Evolutionary conservation across 2,888 invertebrate species (phyloP), one percentile per base, ranked within the genome.

Genomic region (Meliscaeva auricollis): DNA sequence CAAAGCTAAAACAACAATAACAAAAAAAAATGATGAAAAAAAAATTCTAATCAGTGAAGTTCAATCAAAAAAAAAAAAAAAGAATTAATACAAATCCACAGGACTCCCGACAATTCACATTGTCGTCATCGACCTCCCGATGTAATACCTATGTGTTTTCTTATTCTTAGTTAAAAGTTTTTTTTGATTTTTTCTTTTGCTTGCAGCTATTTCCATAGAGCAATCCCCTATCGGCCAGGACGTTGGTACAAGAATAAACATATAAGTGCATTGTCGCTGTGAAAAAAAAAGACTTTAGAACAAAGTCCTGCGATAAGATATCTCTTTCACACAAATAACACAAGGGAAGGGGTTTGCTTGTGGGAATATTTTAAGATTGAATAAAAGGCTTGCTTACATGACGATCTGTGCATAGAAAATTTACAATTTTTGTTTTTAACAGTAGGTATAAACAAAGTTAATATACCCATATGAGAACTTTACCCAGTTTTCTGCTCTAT

Each of bases 21-120:
- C 44, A 30, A 35, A 26, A 52, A 30, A 30, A 35, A 26, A 32
- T 15, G 1, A 56, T 17, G 38, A 62, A 62, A 26, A 73, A 73
- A 69, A 38, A 60, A 73, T 41, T 52, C 80, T 81, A 76, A 81
- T 81, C 81, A 81, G 70, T 20, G 48, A 81, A 58, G 70, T 76
- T 81, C 64, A 76, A 81, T 81, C 81, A 20, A n/a, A n/a, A n/a
- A n/a, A n/a, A n/a, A n/a, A n/a, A n/a, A n/a, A n/a, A n/a, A n/a
- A n/a, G 44, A 58, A 44, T 35, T 17, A 58, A 58, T 64, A 58
- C 41, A 77, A 77, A 77, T 77, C 54, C 77, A 72, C 82, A 62
- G 77, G 72, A 76, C 44, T 35, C 69, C 17, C 46, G 48, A 58
- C 60, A 58, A 58, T 56, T 73, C 73, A 46, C 74, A 66, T n/a